Evolutionary conservation across 2,797 vertebrate genomes (phyloP), one percentile per base, ranked within the genome.

Genomic region (Pseudomugil tenellus): DNA sequence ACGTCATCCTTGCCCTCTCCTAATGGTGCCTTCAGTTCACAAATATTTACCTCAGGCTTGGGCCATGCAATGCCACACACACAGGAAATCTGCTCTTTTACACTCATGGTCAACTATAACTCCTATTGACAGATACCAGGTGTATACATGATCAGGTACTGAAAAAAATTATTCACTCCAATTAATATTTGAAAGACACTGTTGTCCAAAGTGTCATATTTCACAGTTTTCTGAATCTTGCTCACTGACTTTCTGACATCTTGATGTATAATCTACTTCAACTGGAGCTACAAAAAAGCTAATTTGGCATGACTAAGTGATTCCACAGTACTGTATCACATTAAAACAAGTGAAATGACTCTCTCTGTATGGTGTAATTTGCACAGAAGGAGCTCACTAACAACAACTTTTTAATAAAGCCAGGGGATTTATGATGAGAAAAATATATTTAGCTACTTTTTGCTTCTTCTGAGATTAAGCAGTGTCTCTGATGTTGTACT

Each of bases 1-100:
- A 88, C 61, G 46, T 90, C 74, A 88, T 79, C 61, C 32, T 63
- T 35, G 5, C 49, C 70, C 55, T 76, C 75, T 78, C 65, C 68
- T 76, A 77, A 68, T 67, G 78, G 46, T 77, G 69, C 83, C 80
- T 75, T 74, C 62, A 63, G 53, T 76, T 58, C 66, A 84, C 76
- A 87, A 86, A 87, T 82, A 87, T 89, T 87, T 86, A 87, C 74
- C 54, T 68, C 70, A 66, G 63, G 49, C 69, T 56, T 17, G 23
- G 37, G 76, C 64, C 62, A 75, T 3, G n/a, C 31, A 35, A 67
- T 75, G 52, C 70, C 76, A 81, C 81, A 84, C 67, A 77, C 77
- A 76, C 66, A 69, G 68, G 54, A 74, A 66, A 70, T 46, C 72
- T 69, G 43, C 64, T 60, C 39, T 21, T 60, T 58, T 14, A 48